Base-by-base conservation (phyloP, 2,797 vertebrate species). In the Gadopsis bispinosus region DNA sequence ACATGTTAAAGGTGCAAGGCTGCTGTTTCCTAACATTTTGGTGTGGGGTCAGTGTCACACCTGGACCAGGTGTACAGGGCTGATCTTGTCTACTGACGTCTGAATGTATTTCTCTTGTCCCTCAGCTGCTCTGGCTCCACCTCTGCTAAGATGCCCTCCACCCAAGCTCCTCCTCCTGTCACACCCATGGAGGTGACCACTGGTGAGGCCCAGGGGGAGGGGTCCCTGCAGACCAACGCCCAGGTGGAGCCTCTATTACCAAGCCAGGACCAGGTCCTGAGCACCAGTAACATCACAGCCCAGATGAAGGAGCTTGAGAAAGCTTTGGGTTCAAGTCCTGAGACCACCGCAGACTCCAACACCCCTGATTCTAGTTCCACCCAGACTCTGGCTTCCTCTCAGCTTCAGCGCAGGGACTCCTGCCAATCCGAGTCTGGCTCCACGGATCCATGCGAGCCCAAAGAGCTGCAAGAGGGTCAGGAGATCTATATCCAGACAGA, bases 401-500 rank as follows among this genome's bases (percentile, higher is more conserved):
- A 43, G 20, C 26, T 35, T n/a, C 82, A 78, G 43, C 77, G 75
- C 39, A 69, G 10, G 13, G 74, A 73, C 33, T 26, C 68, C 1
- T 61, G 60, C 14, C 80, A 79, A 54, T 22, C 47, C 0, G 80
- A 61, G 13, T 70, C 55, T 22, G 17, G 37, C 20, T 35, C 66
- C n/a, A 39, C 29, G 0, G 73, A 79, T 4, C 29, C 50, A 9
- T 37, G 19, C 0, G 80, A 83, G 55, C 33, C 81, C 53, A 84
- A 88, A 54, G 85, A 86, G 54, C 70, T 95, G 59, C 94, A 95
- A 71, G 87, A 95, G 58, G 83, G 94, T 69, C 94, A 94, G 85
- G 93, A 94, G 0, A 92, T 96, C 77, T 95, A 96, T 76, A 95
- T 97, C 89, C 95, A 96, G 87, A 96, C 96, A 1, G 92, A 96